Evolutionary conservation across 2,888 invertebrate genomes (phyloP).

Genomic region (Dynastes grantii): DNA sequence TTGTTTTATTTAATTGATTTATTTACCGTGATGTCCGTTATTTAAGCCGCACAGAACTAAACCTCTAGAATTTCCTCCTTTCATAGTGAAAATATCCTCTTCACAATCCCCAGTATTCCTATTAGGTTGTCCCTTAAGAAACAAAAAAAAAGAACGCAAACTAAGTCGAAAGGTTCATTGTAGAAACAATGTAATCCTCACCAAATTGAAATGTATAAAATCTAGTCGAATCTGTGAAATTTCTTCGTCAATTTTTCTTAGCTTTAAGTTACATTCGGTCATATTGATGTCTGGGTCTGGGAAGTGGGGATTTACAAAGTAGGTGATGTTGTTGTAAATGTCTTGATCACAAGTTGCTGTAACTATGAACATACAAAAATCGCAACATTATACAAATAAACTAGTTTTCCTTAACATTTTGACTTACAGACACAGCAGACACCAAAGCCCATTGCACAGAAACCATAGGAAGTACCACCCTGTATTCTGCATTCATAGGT

Average conservation of each 20-base stretch:
- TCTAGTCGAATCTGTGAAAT: slow-evolving; percentile 89
- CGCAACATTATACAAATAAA: background rate
- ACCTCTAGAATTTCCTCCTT: slow-evolving; percentile 74
- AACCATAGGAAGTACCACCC: slow-evolving; percentile 80
- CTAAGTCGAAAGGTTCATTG: background rate
- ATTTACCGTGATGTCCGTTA: slow-evolving; percentile 86
- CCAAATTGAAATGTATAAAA: slow-evolving; percentile 87
- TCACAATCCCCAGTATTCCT: slow-evolving; percentile 85
- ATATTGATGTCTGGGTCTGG: slow-evolving; percentile 83
- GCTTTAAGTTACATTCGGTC: slow-evolving; percentile 80
- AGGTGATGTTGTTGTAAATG: slow-evolving; percentile 85
- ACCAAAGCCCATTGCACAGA: slow-evolving; percentile 88
- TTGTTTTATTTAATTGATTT: background rate
- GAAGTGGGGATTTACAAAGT: slow-evolving; percentile 87
- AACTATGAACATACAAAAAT: slow-evolving; percentile 71
- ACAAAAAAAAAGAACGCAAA: slow-evolving; percentile 54
- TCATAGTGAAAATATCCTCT: slow-evolving; percentile 79
- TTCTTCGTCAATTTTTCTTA: slow-evolving; percentile 84
- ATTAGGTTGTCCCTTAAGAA: slow-evolving; percentile 84
- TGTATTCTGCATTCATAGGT: slow-evolving; percentile 87
- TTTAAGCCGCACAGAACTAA: slow-evolving; percentile 86
- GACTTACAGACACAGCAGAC: slow-evolving; percentile 89
- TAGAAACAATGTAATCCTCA: slow-evolving; percentile 68
- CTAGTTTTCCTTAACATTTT: background rate
- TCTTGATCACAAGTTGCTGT: slow-evolving; percentile 82